Conservation (phyloP, 2,797 vertebrate species). For the Thaleichthys pacificus region DNA sequence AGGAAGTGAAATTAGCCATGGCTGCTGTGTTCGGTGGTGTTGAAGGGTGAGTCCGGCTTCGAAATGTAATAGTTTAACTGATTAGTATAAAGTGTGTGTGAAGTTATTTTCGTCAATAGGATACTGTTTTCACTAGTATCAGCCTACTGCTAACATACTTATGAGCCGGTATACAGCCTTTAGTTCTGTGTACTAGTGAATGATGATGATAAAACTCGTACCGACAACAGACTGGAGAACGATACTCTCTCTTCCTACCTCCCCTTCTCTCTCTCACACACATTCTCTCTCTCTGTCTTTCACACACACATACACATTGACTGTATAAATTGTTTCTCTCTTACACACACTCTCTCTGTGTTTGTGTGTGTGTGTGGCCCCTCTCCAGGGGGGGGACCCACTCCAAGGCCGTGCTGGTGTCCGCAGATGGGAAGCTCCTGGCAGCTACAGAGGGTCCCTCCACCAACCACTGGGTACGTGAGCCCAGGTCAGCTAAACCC, state of each 20-base stretch:
- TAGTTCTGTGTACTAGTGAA: too few species aligned
- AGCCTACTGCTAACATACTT: too few species aligned
- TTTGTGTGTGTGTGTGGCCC: neutral
- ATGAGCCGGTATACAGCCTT: too few species aligned
- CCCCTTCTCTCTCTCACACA: too few species aligned
- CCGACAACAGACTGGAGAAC: too few species aligned
- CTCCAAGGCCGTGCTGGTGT: slow-evolving; percentile 83
- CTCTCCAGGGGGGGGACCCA: slow-evolving; percentile 81
- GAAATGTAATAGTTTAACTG: neutral
- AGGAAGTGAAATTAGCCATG: neutral
- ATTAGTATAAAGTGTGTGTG: neutral
- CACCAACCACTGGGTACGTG: slow-evolving; percentile 94
- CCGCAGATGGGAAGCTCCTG: slow-evolving; percentile 80
- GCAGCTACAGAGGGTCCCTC: slow-evolving; percentile 81
- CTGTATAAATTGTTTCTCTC: neutral
- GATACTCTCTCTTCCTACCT: too few species aligned
- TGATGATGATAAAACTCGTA: too few species aligned
- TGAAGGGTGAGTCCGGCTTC: neutral
- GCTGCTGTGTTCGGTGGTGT: slow-evolving; percentile 11
- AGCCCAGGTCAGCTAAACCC: neutral
- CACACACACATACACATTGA: too few species aligned
- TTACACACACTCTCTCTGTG: neutral
- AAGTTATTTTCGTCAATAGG: too few species aligned
- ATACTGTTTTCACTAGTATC: too few species aligned
- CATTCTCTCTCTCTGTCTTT: too few species aligned